Evolutionary conservation across 2,888 invertebrate genomes (phyloP).

Genomic region (Apoda limacodes): DNA sequence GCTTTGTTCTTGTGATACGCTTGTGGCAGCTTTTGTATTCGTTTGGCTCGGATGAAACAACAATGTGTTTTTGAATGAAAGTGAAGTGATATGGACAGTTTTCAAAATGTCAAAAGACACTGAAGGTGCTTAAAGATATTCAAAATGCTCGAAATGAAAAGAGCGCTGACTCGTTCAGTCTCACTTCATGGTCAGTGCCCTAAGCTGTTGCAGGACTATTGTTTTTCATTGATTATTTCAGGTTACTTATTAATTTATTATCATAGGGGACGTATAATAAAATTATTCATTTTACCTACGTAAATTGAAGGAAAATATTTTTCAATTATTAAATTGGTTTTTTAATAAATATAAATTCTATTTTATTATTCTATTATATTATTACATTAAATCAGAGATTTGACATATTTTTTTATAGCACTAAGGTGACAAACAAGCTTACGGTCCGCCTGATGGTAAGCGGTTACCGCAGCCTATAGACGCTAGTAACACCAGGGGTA

Average conservation of each 20-base stretch:
- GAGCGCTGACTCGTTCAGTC: conserved; percentile 52
- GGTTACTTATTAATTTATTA: too few relatives aligned
- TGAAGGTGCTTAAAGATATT: conserved; percentile 33
- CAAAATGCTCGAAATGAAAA: conserved; percentile 57
- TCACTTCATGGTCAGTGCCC: conserved; percentile 54
- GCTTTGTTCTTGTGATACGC: conserved; percentile 34
- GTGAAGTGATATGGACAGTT: conserved; percentile 55
- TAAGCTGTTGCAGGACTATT: conserved; percentile 23
- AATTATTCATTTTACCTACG: too few relatives aligned
- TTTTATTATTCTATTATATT: background rate
- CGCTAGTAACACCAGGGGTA: too few relatives aligned
- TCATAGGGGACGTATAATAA: too few relatives aligned
- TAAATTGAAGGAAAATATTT: too few relatives aligned
- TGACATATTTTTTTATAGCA: too few relatives aligned
- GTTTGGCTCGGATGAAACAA: conserved; percentile 34
- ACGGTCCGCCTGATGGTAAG: too few relatives aligned
- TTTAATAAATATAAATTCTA: background rate
- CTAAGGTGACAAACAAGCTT: too few relatives aligned
- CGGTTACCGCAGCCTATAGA: too few relatives aligned
- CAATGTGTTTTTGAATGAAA: conserved; percentile 52
- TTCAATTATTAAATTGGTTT: too few relatives aligned
- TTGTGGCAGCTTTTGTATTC: conserved; percentile 33
- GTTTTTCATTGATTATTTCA: too few relatives aligned
- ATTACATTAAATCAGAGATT: too few relatives aligned
- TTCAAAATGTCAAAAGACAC: conserved; percentile 39